phyloP scores from a whole-genome alignment of 2,113 vertebrate species.

The Bubo blakistoni region DNA sequence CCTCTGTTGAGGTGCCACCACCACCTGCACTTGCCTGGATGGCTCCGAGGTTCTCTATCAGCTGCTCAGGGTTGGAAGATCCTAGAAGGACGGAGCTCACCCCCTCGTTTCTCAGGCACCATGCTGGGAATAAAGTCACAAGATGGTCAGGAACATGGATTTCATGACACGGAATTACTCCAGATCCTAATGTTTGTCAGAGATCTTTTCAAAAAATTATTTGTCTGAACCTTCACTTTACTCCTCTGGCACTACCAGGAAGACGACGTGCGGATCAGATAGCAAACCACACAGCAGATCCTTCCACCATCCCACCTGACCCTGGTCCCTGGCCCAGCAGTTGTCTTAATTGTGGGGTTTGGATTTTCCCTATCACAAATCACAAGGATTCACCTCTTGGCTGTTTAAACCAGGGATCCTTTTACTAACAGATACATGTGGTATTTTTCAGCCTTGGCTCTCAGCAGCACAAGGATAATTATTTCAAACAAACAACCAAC shows the following conservation, averaged over 20 bases:
- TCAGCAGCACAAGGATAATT: not conserved
- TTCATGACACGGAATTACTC: accelerated
- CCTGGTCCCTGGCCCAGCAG: not conserved
- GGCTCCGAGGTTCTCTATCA: slow-evolving; percentile 96
- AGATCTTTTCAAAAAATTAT: not conserved
- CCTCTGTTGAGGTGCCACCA: not conserved
- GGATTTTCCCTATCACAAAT: accelerated
- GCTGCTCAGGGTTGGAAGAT: slow-evolving; percentile 93
- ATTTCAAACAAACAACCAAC: no score
- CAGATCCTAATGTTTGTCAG: not conserved
- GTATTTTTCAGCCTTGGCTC: not conserved
- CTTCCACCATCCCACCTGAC: not conserved
- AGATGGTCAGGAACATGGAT: not conserved
- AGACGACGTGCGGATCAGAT: accelerated
- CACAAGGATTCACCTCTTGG: not conserved
- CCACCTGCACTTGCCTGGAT: slow-evolving; percentile 83
- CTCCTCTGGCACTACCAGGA: not conserved
- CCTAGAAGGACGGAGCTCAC: slow-evolving; percentile 97
- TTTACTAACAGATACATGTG: not conserved
- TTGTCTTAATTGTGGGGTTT: not conserved
- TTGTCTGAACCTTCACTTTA: not conserved
- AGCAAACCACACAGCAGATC: not conserved
- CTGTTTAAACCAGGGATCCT: not conserved
- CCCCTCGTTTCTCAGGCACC: slow-evolving; percentile 96
- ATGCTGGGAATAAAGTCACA: slow-evolving; percentile 75